phyloP scores from a whole-genome alignment of 2,113 vertebrate genomes.

The Penelope pileata region DNA sequence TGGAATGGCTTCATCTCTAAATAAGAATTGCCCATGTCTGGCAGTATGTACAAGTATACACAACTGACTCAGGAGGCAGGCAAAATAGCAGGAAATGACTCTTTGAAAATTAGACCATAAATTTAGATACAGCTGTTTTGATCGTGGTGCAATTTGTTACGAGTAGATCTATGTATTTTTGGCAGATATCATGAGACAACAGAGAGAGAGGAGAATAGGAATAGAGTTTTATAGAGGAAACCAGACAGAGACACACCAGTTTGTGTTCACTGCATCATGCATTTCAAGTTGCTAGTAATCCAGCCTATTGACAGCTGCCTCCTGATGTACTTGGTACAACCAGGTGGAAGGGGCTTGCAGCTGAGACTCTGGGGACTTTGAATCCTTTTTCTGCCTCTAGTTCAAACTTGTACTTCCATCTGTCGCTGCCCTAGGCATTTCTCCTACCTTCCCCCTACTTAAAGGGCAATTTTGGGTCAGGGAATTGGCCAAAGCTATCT shows the following conservation, averaged over 20 bases:
- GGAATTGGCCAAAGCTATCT: neutral
- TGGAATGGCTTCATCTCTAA: conserved; percentile 25
- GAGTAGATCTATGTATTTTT: conserved; percentile 26
- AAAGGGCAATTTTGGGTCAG: neutral
- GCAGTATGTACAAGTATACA: conserved; percentile 24
- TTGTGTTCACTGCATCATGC: neutral
- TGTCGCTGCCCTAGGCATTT: neutral
- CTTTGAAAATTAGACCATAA: conserved; percentile 47
- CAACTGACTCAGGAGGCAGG: conserved; percentile 44
- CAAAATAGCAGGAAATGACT: conserved; percentile 59
- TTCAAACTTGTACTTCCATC: neutral
- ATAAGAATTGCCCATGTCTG: neutral
- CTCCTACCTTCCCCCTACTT: neutral
- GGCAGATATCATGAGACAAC: neutral
- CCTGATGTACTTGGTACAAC: neutral
- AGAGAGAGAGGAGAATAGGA: neutral
- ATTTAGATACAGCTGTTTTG: conserved; percentile 45
- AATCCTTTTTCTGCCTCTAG: neutral
- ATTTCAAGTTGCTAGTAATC: neutral
- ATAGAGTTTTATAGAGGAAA: neutral
- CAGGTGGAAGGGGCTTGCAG: neutral
- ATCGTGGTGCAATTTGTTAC: conserved; percentile 16
- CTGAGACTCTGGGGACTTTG: neutral
- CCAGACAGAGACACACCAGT: neutral
- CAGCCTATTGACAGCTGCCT: neutral